These are phyloP conservation scores for Drosophila jambulina DNA, from an alignment of 1,140 invertebrate species.

Conservation along the genomic window DNA sequence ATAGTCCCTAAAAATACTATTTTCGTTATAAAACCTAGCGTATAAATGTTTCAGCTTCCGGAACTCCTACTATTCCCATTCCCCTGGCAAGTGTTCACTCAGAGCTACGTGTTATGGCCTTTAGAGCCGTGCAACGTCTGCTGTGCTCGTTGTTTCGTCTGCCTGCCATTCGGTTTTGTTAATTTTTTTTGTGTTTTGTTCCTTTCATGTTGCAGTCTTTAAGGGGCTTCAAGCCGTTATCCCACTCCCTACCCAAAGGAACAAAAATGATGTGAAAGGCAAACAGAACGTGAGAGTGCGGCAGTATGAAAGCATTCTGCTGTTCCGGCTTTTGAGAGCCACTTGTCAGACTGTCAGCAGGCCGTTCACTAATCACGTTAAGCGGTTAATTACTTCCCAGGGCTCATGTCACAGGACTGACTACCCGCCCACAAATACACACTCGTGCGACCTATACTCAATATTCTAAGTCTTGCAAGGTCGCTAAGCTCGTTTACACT, in stretches of 20 bases:
- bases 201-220: constrained; percentile 54
- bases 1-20: not conserved
- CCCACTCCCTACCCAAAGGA: constrained; percentile 10
- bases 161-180: constrained; percentile 43
- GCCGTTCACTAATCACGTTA: constrained; percentile 60
- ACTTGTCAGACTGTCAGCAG: constrained; percentile 26
- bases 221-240: constrained; percentile 40
- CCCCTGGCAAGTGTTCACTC: constrained; percentile 66
- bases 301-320: constrained; percentile 53
- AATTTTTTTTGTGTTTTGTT: not conserved
- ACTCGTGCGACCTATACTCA: constrained; percentile 43
- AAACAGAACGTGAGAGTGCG: constrained; percentile 16
- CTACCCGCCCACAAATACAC: constrained; percentile 5
- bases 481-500: constrained; percentile 16
- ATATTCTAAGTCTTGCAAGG: constrained; percentile 54
- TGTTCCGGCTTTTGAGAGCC: constrained; percentile 28
- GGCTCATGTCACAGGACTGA: constrained; percentile 20
- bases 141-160: constrained; percentile 34
- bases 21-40: not conserved
- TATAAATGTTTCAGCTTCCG: constrained; percentile 8
- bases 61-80: constrained; percentile 18
- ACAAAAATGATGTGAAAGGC: constrained; percentile 6
- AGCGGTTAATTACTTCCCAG: constrained; percentile 69
- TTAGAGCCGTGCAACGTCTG: constrained; percentile 64
- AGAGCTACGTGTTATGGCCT: constrained; percentile 71